Percentiles rank a stretch among this genome's conserved stretches.
Evolutionary conservation across 2,888 invertebrate species (phyloP).

Genomic region (Dysmachus trigonus): DNA sequence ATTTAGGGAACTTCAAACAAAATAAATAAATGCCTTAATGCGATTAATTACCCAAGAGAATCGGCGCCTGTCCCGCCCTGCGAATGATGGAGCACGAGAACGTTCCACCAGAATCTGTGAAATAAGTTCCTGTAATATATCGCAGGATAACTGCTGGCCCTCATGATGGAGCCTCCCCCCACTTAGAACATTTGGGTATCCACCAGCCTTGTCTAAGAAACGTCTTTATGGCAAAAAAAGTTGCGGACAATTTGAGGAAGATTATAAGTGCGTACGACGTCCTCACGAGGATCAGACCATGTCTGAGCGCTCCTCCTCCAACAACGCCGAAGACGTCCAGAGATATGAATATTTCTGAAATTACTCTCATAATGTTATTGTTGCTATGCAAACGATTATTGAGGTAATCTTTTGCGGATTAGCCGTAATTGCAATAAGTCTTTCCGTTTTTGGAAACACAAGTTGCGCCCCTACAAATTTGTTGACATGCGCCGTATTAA

Average conservation of each 20-base stretch:
- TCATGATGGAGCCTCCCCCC: background rate
- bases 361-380: background rate
- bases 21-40: background rate
- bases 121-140: background rate
- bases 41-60: background rate
- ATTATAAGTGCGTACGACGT: background rate
- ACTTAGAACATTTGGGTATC: background rate
- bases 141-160: background rate
- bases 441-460: background rate
- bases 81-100: background rate
- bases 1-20: background rate
- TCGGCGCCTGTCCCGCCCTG: background rate
- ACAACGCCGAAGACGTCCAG: background rate
- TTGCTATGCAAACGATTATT: background rate
- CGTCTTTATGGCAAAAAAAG: background rate
- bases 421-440: background rate
- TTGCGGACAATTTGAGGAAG: conserved; percentile 6
- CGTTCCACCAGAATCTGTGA: background rate
- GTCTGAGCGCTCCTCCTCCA: background rate
- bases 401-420: background rate
- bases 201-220: background rate
- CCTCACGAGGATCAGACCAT: background rate
- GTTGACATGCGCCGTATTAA: background rate
- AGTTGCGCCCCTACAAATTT: background rate
- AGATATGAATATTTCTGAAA: background rate